A percentile compares a stretch with the other conserved stretches of the same genome.
phyloP scores from a whole-genome alignment of 1,140 invertebrate species.

The Octopus sinensis region DNA sequence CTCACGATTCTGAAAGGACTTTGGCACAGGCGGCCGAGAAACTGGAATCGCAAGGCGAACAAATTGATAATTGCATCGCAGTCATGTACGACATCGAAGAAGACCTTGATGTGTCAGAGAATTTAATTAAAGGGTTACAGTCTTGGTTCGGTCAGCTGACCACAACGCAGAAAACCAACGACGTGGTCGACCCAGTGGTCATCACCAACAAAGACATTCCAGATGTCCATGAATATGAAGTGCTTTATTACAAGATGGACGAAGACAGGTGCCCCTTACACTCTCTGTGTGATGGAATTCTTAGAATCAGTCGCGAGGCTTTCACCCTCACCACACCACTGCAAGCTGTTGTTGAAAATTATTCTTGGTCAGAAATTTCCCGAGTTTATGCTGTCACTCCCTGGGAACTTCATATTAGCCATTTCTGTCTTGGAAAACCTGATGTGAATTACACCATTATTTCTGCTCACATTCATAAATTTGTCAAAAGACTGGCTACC shows the following conservation, averaged over 20 bases:
- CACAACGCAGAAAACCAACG: constrained; percentile 22
- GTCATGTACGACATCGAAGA: constrained; percentile 31
- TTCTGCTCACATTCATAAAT: background rate
- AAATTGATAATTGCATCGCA: constrained; percentile 26
- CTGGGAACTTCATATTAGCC: constrained; percentile 29
- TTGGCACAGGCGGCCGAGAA: constrained; percentile 23
- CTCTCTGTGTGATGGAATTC: constrained; percentile 23
- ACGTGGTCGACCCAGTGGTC: constrained; percentile 22
- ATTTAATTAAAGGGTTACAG: constrained; percentile 28
- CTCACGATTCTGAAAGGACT: constrained; percentile 28
- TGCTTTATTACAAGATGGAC: constrained; percentile 31
- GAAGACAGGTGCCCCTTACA: constrained; percentile 14
- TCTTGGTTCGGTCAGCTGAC: constrained; percentile 32
- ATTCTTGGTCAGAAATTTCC: constrained; percentile 29
- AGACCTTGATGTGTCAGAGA: constrained; percentile 33
- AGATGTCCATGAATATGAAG: constrained; percentile 27
- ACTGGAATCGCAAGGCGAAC: constrained; percentile 28
- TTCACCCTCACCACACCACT: constrained; percentile 25
- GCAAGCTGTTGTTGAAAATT: constrained; percentile 28
- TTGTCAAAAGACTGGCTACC: constrained; percentile 21
- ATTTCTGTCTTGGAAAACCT: constrained; percentile 26
- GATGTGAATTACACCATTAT: constrained; percentile 27
- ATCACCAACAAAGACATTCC: constrained; percentile 28
- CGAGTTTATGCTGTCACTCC: constrained; percentile 25
- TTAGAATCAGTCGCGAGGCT: constrained; percentile 22